Evolutionary conservation across 2,888 invertebrate genomes (phyloP).

Genomic region (Ochropleura plecta): DNA sequence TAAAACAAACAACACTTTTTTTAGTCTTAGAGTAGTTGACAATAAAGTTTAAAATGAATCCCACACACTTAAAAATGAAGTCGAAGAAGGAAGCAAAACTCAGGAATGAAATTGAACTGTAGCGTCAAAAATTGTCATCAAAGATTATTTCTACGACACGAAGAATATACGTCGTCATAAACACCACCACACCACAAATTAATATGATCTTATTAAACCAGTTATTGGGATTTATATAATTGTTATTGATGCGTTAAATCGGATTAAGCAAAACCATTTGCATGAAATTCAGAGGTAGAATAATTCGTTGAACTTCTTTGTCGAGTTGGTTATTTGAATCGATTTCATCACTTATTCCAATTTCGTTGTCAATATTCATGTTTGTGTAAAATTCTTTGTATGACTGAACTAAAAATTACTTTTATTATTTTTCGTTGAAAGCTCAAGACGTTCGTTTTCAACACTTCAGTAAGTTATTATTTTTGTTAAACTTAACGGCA

Average conservation of each 20-base stretch:
- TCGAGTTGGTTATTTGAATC: conserved; percentile 47
- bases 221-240: conserved; percentile 49
- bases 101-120: neutral
- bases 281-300: conserved; percentile 51
- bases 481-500: neutral
- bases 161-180: neutral
- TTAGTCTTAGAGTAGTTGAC: conserved; percentile 3
- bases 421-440: neutral
- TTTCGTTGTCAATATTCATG: neutral
- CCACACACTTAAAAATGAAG: conserved; percentile 1
- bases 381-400: neutral
- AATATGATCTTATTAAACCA: conserved; percentile 20
- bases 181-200: conserved; percentile 3
- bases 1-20: conserved; percentile 8
- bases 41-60: conserved; percentile 1
- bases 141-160: neutral
- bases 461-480: neutral
- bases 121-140: conserved; percentile 18
- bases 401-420: neutral
- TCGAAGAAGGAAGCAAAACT: conserved; percentile 12
- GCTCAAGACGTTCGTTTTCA: neutral
- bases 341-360: neutral
- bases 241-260: conserved; percentile 52
- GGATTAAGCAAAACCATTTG: conserved; percentile 43
- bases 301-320: conserved; percentile 48